Evolutionary conservation across 2,113 vertebrate genomes (phyloP), one percentile per base, ranked within the genome.

Genomic region (Corydoras maculifer): DNA sequence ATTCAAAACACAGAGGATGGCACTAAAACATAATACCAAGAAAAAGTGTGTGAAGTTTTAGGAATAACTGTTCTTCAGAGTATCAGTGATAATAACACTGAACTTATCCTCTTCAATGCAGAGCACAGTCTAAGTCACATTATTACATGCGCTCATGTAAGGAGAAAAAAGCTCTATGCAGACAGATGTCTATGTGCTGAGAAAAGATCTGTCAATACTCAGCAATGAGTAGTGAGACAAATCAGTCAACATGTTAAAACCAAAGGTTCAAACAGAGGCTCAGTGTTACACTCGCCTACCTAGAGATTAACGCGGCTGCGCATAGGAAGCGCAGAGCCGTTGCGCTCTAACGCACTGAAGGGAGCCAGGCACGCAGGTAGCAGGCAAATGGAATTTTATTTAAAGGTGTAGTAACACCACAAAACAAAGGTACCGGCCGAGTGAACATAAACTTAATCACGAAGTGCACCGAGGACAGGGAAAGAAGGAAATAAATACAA

Each of bases 181-280:
- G 79, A 83, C 78, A 84, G 78, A 78, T n/a, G 50, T 66, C 72
- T 9, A 13, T 68, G 77, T 54, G 64, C 55, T 35, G 50, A 43
- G 75, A 62, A 59, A 66, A 53, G n/a, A 75, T 82, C 82, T 79
- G 75, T 80, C 83, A 82, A 81, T 81, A 59, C 78, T 62, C 50
- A 58, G 77, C 80, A 82, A 80, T 83, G 66, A 82, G 64, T 53
- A 67, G 64, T 60, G 31, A 62, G 29, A 78, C 72, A 30, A 59
- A 66, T 75, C 30, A 30, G 65, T 3, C 69, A 69, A 77, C 72
- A 66, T 74, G 31, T 54, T 67, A 48, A 43, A 70, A 58, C 66
- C 9, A 4, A 62, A 65, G 29, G 25, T 9, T 48, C 58, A 15
- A 64, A 54, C 7, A 49, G 70, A 66, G 25, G 49, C 55, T 25